Conservation (phyloP, 2,113 vertebrate genomes). For the Terrapene triunguis region DNA sequence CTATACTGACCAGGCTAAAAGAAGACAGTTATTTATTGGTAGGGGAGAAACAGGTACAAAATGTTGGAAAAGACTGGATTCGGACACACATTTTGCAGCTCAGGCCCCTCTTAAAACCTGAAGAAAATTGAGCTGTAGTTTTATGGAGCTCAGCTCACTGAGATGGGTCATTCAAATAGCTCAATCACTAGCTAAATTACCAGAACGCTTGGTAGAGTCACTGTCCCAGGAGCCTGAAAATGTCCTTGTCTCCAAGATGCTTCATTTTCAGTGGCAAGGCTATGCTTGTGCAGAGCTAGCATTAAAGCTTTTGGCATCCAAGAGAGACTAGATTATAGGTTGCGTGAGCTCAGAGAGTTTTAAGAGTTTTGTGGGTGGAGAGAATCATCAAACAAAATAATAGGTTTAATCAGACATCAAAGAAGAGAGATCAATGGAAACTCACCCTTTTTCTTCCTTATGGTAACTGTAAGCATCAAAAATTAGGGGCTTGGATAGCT, state of each 20-base stretch:
- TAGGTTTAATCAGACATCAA: neutral
- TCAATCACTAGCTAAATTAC: slow-evolving; percentile 22
- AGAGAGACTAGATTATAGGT: accelerated
- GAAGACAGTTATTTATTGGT: neutral
- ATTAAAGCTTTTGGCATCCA: accelerated
- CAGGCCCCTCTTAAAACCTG: accelerated
- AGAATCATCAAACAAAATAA: neutral
- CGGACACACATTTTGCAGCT: neutral
- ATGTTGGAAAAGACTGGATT: neutral
- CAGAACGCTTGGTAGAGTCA: neutral
- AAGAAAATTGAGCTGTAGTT: neutral
- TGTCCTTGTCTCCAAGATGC: neutral
- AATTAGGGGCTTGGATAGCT: neutral
- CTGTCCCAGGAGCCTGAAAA: neutral
- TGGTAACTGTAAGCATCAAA: neutral
- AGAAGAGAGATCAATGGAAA: neutral
- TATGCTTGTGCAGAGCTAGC: neutral
- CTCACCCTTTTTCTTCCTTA: neutral
- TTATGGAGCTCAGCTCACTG: neutral
- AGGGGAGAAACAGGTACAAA: neutral
- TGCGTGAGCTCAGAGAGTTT: accelerated
- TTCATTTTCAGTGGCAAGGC: neutral
- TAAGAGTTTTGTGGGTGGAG: neutral
- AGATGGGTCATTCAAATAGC: neutral
- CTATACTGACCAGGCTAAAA: neutral